Base-by-base conservation (phyloP, 1,140 invertebrate species). In the Drosophila ercepeae region DNA sequence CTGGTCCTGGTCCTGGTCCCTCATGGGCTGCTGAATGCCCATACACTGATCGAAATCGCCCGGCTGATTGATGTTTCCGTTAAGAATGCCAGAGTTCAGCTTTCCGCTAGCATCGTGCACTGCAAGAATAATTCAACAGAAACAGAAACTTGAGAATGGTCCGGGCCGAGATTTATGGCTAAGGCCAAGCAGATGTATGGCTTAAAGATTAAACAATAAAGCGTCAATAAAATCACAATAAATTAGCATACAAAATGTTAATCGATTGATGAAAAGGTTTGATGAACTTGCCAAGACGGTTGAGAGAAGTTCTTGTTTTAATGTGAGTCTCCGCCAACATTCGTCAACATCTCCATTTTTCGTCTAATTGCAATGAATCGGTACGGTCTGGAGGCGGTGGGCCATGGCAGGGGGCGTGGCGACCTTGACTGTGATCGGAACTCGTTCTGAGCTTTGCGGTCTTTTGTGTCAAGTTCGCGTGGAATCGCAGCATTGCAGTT, bases 11-110 rank as follows among this genome's bases (percentile, higher is more conserved):
- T 65, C 72, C 67, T 71, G 70, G 5, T 16, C 42, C 42, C 7
- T 13, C 46, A 60, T 54, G 3, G 48, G 49, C 19, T 84, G 75
- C 14, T 74, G 65, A 3, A 89, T 84, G 23, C 81, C 84, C 42
- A 94, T 36, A 71, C 94, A 95, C 67, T 94, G 93, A 76, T 94
- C 94, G 58, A 93, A 94, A 71, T 95, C 94, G 7, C 94, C 94
- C 4, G 93, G 91, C 51, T 94, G 94, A 91, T 94, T 94, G 6
- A 94, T 92, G 76, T 95, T 95, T 34, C 94, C 94, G 82, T 92
- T 94, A 14, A 95, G 64, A 14, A 94, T 90, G 39, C 94, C 94
- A 4, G 94, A 94, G 32, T 94, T 89, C 9, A 91, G 32, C 69
- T 84, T 90, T 14, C 93, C 94, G 5, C 93, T 93, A 3, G 94